A percentile compares a stretch with the other conserved stretches of the same genome.
Evolutionary conservation across 2,888 invertebrate species (phyloP).

Genomic region (Cryptocheilus praepositus): DNA sequence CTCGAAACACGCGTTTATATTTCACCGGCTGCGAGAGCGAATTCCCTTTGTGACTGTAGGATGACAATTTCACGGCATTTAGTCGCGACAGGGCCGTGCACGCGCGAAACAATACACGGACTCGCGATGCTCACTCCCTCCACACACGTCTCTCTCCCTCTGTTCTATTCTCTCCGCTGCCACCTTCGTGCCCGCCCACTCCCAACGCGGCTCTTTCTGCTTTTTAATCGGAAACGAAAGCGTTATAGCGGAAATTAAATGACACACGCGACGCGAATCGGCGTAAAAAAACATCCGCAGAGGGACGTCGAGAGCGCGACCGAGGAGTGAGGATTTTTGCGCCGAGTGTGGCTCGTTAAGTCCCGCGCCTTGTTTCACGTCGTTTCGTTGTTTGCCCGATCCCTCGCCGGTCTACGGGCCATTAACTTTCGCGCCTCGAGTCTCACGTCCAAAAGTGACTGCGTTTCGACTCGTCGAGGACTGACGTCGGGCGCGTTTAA

Average conservation of each 20-base stretch:
- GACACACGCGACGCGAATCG: slow-evolving; percentile 47
- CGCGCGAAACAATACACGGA: slow-evolving; percentile 54
- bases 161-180: slow-evolving; percentile 12
- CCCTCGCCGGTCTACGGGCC: too few species aligned
- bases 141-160: slow-evolving; percentile 26
- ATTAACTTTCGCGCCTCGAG: too few species aligned
- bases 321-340: not conserved
- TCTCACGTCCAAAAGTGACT: too few species aligned
- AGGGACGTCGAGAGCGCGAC: not conserved
- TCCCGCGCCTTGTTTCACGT: too few species aligned
- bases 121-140: slow-evolving; percentile 46
- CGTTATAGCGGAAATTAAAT: slow-evolving; percentile 72
- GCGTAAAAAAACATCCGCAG: slow-evolving; percentile 19
- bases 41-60: slow-evolving; percentile 71
- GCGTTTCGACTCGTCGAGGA: too few species aligned
- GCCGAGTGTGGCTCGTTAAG: too few species aligned
- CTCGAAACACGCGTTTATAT: slow-evolving; percentile 63
- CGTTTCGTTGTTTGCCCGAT: too few species aligned
- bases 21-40: slow-evolving; percentile 66
- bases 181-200: slow-evolving; percentile 42
- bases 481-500: slow-evolving; percentile 31
- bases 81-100: slow-evolving; percentile 60
- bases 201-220: slow-evolving; percentile 42
- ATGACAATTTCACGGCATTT: slow-evolving; percentile 74
- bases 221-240: slow-evolving; percentile 66